A percentile compares a stretch with the other conserved stretches of the same genome.
These are phyloP conservation scores for Colletes collaris DNA, from an alignment of 2,888 invertebrate species.

Conservation along the genomic window DNA sequence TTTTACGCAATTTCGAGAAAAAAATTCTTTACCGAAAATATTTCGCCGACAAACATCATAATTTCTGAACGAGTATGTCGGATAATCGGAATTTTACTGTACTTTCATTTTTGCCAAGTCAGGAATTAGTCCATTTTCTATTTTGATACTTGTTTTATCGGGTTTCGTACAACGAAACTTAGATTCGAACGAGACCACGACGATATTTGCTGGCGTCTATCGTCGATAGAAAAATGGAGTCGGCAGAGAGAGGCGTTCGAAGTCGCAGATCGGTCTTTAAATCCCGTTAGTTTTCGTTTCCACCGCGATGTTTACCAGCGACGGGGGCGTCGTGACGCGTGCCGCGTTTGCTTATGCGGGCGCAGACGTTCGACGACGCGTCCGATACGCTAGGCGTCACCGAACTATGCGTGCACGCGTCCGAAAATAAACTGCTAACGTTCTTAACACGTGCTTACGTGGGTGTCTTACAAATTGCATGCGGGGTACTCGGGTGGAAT, in stretches of 20 bases:
- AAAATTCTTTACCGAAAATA: too few relatives aligned
- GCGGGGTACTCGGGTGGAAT: slow-evolving; percentile 14
- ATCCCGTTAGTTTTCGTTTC: slow-evolving; percentile 77
- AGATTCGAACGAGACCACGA: too few relatives aligned
- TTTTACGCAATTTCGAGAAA: too few relatives aligned
- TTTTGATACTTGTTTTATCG: too few relatives aligned
- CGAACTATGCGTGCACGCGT: slow-evolving; percentile 28
- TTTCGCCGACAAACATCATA: too few relatives aligned
- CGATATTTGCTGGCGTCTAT: slow-evolving; percentile 46
- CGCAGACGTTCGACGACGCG: slow-evolving; percentile 54
- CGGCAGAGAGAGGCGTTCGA: not conserved
- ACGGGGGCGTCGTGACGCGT: slow-evolving; percentile 67
- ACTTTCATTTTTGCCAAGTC: too few relatives aligned
- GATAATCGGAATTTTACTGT: too few relatives aligned
- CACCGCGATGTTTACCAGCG: slow-evolving; percentile 54
- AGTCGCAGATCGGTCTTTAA: slow-evolving; percentile 74
- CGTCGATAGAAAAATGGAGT: slow-evolving; percentile 19
- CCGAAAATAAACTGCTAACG: slow-evolving; percentile 41
- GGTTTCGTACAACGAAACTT: too few relatives aligned
- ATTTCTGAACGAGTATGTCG: too few relatives aligned
- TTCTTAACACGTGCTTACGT: slow-evolving; percentile 43
- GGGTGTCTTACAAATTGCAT: slow-evolving; percentile 30
- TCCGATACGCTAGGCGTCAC: slow-evolving; percentile 45
- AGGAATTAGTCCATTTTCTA: too few relatives aligned
- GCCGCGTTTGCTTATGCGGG: slow-evolving; percentile 73